These are phyloP conservation scores for Tachina lurida DNA, from an alignment of 2,888 invertebrate species.

Conservation along the genomic window DNA sequence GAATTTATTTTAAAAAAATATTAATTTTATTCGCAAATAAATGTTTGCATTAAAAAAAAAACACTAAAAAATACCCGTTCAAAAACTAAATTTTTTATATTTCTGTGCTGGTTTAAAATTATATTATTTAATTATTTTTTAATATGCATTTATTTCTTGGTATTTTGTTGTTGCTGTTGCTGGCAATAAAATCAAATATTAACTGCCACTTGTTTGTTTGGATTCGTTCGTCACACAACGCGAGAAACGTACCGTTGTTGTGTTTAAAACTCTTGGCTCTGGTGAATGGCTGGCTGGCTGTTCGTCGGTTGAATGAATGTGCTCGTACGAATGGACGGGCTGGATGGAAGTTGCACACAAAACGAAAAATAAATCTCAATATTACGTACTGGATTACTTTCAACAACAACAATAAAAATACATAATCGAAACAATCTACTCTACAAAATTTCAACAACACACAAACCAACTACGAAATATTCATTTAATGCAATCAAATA, in stretches of 20 bases:
- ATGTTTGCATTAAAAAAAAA: slow-evolving; percentile 5
- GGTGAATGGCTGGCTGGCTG: slow-evolving; percentile 53
- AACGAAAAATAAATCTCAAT: slow-evolving; percentile 27
- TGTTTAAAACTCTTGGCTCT: slow-evolving; percentile 67
- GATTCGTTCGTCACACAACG: slow-evolving; percentile 5
- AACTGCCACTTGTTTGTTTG: slow-evolving; percentile 74
- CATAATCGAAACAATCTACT: not conserved
- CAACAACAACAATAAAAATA: slow-evolving; percentile 34
- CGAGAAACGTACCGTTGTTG: slow-evolving; percentile 63
- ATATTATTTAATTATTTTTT: slow-evolving; percentile 3
- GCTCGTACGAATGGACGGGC: slow-evolving; percentile 29
- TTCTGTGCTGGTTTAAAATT: slow-evolving; percentile 7
- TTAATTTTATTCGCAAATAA: slow-evolving; percentile 6
- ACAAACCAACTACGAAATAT: slow-evolving; percentile 21
- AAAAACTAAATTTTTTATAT: slow-evolving; percentile 10
- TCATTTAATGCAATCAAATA: slow-evolving; percentile 25
- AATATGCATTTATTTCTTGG: not conserved
- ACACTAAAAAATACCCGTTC: slow-evolving; percentile 61
- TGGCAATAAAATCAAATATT: slow-evolving; percentile 77
- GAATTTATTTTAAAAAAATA: slow-evolving; percentile 6
- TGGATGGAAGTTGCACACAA: slow-evolving; percentile 59
- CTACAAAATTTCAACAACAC: slow-evolving; percentile 24
- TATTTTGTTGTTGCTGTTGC: slow-evolving; percentile 73
- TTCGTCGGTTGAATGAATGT: slow-evolving; percentile 22
- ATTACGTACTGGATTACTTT: slow-evolving; percentile 63